A percentile compares a stretch with the other conserved stretches of the same genome.
Conservation (phyloP, 1,140 invertebrate species). For the Campoletis sonorensis region DNA sequence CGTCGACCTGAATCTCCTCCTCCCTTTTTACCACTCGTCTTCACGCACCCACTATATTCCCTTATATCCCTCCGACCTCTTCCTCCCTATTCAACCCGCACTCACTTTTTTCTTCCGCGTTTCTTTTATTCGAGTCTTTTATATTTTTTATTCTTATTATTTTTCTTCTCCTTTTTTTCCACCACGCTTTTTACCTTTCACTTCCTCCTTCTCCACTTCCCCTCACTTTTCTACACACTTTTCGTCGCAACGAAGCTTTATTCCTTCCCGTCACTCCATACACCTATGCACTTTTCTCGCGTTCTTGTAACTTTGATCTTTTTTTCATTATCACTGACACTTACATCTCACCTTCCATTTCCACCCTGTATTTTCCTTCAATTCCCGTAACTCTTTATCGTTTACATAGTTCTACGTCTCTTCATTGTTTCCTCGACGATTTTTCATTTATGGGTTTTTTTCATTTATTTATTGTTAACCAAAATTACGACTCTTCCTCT, state of each 20-base stretch:
- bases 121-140: background rate
- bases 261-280: slow-evolving; percentile 23
- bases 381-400: background rate
- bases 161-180: background rate
- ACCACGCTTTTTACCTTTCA: background rate
- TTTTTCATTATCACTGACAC: background rate
- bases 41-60: background rate
- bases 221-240: background rate
- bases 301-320: background rate
- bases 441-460: background rate
- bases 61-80: slow-evolving; percentile 36
- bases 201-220: background rate
- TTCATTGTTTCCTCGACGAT: background rate
- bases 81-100: slow-evolving; percentile 1
- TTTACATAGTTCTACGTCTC: background rate
- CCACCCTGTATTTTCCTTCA: background rate
- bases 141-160: background rate
- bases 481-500: too few relatives aligned
- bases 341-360: background rate
- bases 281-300: slow-evolving; percentile 25
- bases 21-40: slow-evolving; percentile 40
- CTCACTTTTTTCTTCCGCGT: slow-evolving; percentile 21
- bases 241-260: background rate
- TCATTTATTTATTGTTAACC: background rate
- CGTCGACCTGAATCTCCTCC: slow-evolving; percentile 56